Evolutionary conservation across 2,888 invertebrate genomes (phyloP).

Genomic region (Priocnemis perturbator): DNA sequence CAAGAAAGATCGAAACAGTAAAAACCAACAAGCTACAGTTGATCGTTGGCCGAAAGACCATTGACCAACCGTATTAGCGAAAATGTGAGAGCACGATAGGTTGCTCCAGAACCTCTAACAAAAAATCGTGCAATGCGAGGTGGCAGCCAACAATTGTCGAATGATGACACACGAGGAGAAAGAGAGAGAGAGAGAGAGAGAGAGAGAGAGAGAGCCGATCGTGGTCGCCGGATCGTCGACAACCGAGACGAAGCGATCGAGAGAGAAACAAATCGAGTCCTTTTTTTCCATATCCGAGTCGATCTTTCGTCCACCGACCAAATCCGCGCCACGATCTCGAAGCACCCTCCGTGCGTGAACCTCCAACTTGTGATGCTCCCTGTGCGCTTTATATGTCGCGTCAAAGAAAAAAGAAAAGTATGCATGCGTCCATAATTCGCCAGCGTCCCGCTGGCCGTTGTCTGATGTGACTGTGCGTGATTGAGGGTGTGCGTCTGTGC

Average conservation of each 20-base stretch:
- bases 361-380: conserved; percentile 44
- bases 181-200: conserved; percentile 4
- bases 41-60: no score
- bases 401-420: background rate
- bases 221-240: background rate
- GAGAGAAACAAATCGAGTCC: no score
- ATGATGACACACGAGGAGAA: background rate
- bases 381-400: conserved; percentile 30
- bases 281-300: background rate
- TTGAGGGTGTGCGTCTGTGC: background rate
- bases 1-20: no score
- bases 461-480: background rate
- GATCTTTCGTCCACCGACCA: background rate
- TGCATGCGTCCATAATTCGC: background rate
- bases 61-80: no score
- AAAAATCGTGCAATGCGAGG: no score
- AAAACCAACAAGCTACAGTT: no score
- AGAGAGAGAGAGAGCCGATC: background rate
- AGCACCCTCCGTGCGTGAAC: conserved; percentile 29
- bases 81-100: no score
- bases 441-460: background rate
- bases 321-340: conserved; percentile 36
- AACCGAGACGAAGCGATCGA: background rate
- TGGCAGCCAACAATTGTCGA: no score
- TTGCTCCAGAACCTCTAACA: no score